Percentiles rank a stretch among this genome's conserved stretches.
Evolutionary conservation across 1,140 invertebrate species (phyloP).

Genomic region (Zaprionus africanus): DNA sequence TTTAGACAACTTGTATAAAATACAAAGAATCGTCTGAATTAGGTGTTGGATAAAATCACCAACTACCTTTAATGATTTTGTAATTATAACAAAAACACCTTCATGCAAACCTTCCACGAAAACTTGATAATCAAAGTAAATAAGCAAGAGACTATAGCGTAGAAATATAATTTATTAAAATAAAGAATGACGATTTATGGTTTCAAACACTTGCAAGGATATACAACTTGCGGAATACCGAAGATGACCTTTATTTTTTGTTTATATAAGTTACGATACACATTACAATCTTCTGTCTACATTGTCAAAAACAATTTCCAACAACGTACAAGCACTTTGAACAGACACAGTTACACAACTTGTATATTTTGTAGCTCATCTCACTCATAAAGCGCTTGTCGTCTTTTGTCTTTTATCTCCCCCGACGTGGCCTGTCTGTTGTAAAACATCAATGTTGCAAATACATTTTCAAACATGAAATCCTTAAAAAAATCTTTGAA

Average conservation of each 20-base stretch:
- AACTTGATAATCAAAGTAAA: no score
- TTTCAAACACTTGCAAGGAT: background rate
- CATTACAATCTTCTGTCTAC: background rate
- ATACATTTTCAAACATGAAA: constrained; percentile 44
- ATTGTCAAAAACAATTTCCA: background rate
- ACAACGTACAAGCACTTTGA: constrained; percentile 24
- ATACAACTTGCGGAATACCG: background rate
- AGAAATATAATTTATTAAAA: background rate
- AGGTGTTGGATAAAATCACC: no score
- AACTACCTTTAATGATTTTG: no score
- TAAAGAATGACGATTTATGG: background rate
- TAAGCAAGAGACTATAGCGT: no score
- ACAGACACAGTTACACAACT: constrained; percentile 23
- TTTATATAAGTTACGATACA: background rate
- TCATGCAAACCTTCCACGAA: no score
- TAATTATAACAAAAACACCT: no score
- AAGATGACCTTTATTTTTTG: background rate
- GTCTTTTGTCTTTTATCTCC: constrained; percentile 64
- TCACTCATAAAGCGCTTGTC: constrained; percentile 59
- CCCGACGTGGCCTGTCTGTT: constrained; percentile 35
- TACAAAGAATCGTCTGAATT: no score
- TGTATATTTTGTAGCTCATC: constrained; percentile 41
- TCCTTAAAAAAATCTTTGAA: constrained; percentile 24
- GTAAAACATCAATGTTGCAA: constrained; percentile 31
- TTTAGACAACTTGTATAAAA: no score